Percentiles rank a stretch among this genome's conserved stretches.
phyloP scores from a whole-genome alignment of 53 echinoderm and acorn worm species.

The Holothuria leucospilota region DNA sequence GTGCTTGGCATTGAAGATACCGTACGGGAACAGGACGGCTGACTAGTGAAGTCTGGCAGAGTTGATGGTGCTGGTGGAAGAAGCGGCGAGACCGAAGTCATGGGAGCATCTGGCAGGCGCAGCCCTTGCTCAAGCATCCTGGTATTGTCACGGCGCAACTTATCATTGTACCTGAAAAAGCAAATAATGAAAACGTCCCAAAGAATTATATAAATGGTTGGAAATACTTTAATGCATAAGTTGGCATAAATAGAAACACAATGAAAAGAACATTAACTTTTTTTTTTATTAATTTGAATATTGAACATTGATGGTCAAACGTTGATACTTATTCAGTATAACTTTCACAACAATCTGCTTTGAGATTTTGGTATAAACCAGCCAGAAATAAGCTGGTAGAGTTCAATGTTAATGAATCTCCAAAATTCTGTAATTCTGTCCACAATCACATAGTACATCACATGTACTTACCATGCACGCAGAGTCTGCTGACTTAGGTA shows the following conservation, averaged over 20 bases:
- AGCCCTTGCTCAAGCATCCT: conserved; percentile 36
- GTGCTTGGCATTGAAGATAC: background rate
- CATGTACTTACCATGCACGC: conserved; percentile 55
- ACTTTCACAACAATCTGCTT: no score
- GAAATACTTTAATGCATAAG: background rate
- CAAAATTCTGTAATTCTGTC: background rate
- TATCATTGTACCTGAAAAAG: conserved; percentile 5
- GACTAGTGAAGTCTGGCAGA: background rate
- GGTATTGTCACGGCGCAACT: background rate
- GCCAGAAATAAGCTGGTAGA: no score
- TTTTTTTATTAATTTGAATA: background rate
- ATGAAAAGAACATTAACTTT: background rate
- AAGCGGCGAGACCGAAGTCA: conserved; percentile 25
- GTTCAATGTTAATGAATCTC: background rate
- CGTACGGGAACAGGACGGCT: background rate
- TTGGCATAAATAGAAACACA: background rate
- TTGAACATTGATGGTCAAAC: background rate
- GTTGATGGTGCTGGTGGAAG: conserved; percentile 21
- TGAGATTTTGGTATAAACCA: no score
- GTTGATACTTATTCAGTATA: background rate
- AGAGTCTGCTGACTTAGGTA: conserved; percentile 38
- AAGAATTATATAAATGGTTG: background rate
- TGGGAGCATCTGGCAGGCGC: conserved; percentile 1
- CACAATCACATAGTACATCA: conserved; percentile 22
- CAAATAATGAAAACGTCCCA: background rate